Percentiles rank a stretch among this genome's conserved stretches.
These are phyloP conservation scores for Drepanosiphum platanoidis DNA, from an alignment of 2,888 invertebrate species.

Conservation along the genomic window DNA sequence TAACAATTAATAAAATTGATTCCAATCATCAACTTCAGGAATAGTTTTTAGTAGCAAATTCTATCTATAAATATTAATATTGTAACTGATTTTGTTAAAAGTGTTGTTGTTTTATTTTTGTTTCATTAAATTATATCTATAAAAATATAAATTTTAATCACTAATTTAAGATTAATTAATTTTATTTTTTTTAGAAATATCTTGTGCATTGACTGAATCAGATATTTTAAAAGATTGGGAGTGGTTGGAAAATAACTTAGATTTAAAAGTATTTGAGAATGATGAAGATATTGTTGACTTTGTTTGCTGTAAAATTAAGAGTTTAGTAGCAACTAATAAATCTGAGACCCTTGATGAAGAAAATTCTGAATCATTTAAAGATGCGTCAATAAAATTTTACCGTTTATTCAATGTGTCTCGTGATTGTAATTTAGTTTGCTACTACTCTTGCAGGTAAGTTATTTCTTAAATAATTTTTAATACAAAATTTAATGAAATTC, in stretches of 20 bases:
- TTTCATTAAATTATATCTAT: slow-evolving; percentile 42
- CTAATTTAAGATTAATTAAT: background rate
- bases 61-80: too few species aligned
- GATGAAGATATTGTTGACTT: slow-evolving; percentile 95
- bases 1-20: too few species aligned
- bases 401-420: slow-evolving; percentile 89
- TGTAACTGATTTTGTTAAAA: too few species aligned
- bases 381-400: slow-evolving; percentile 82
- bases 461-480: background rate
- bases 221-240: slow-evolving; percentile 94
- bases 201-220: slow-evolving; percentile 84
- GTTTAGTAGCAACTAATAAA: slow-evolving; percentile 81
- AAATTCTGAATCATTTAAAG: slow-evolving; percentile 63
- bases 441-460: slow-evolving; percentile 87
- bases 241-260: slow-evolving; percentile 89
- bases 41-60: too few species aligned
- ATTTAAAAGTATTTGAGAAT: slow-evolving; percentile 88
- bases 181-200: slow-evolving; percentile 76
- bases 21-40: too few species aligned
- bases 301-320: slow-evolving; percentile 95
- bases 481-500: slow-evolving; percentile 42
- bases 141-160: slow-evolving; percentile 63
- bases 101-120: too few species aligned
- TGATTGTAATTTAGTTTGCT: slow-evolving; percentile 96
- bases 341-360: slow-evolving; percentile 56